Conservation (phyloP, 1,140 invertebrate species). For the Metopolophium dirhodum region DNA sequence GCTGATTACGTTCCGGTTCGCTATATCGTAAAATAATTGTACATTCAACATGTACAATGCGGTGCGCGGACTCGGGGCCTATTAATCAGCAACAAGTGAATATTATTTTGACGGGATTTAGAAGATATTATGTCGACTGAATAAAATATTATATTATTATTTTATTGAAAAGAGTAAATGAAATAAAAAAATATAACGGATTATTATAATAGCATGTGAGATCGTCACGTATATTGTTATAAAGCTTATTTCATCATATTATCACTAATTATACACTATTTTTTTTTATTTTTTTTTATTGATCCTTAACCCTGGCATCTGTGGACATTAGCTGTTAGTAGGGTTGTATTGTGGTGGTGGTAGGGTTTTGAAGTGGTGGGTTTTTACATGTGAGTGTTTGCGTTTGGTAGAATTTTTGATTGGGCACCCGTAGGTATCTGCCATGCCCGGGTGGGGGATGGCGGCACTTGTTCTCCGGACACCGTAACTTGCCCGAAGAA, state of each 20-base stretch:
- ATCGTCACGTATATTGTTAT: background rate
- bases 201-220: background rate
- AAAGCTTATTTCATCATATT: background rate
- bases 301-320: too few relatives aligned
- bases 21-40: background rate
- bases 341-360: too few relatives aligned
- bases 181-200: background rate
- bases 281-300: too few relatives aligned
- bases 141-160: too few relatives aligned
- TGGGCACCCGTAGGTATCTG: too few relatives aligned
- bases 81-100: conserved; percentile 15
- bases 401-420: too few relatives aligned
- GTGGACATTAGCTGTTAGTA: too few relatives aligned
- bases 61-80: background rate
- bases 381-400: too few relatives aligned
- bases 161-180: background rate
- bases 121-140: background rate
- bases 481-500: too few relatives aligned
- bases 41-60: background rate
- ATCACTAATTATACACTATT: background rate
- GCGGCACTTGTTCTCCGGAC: too few relatives aligned
- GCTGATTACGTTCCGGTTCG: background rate
- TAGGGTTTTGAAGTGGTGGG: too few relatives aligned
- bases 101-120: background rate
- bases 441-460: too few relatives aligned